Percentiles rank a stretch among this genome's conserved stretches.
phyloP scores from a whole-genome alignment of 1,140 invertebrate genomes.

The Acromyrmex heyeri region DNA sequence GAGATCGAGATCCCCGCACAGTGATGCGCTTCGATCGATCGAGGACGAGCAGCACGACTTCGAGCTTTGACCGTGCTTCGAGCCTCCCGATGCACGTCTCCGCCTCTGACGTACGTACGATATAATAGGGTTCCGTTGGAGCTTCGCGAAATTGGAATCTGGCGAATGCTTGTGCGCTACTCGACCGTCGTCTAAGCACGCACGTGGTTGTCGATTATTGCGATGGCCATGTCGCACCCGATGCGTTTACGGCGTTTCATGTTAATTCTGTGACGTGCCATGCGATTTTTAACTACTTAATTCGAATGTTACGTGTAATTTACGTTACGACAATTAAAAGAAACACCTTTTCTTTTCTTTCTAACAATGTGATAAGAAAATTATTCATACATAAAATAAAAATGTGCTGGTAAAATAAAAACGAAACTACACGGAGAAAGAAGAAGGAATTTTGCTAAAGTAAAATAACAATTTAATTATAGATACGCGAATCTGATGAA shows the following conservation, averaged over 20 bases:
- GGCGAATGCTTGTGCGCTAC: constrained; percentile 63
- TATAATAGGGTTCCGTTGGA: constrained; percentile 63
- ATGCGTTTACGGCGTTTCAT: background rate
- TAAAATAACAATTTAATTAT: too few relatives aligned
- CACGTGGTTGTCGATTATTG: constrained; percentile 59
- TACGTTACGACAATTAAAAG: background rate
- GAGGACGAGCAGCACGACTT: constrained; percentile 55
- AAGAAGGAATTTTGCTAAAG: too few relatives aligned
- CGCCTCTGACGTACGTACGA: constrained; percentile 65
- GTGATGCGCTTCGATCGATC: constrained; percentile 64
- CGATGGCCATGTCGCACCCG: background rate
- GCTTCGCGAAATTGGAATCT: constrained; percentile 72
- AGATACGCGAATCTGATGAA: too few relatives aligned
- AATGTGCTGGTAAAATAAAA: background rate
- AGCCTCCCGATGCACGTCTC: constrained; percentile 55
- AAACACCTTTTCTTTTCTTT: background rate
- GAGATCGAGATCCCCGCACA: constrained; percentile 58
- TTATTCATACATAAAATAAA: background rate
- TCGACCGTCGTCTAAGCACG: constrained; percentile 27
- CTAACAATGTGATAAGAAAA: background rate
- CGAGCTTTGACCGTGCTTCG: constrained; percentile 67
- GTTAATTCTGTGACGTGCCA: background rate
- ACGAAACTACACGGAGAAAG: too few relatives aligned
- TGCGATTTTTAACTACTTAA: background rate
- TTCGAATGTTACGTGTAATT: background rate